A percentile compares a stretch with the other conserved stretches of the same genome.
Conservation (phyloP, 2,113 vertebrate species). For the Cynoglossus semilaevis region DNA sequence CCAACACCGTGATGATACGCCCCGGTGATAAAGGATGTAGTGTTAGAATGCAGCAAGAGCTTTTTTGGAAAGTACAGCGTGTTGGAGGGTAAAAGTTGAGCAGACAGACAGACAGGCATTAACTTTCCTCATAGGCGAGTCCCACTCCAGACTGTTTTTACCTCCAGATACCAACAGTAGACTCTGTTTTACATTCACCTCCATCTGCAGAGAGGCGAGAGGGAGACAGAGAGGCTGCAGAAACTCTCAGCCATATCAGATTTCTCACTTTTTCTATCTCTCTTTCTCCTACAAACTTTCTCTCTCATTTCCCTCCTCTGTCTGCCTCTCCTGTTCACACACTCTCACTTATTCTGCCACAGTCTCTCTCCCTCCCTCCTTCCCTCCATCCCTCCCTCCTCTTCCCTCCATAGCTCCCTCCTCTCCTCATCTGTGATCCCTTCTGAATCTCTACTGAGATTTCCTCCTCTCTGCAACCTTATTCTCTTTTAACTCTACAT, state of each 20-base stretch:
- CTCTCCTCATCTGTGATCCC: conserved; percentile 62
- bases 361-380: conserved; percentile 28
- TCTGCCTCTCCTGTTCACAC: conserved; percentile 52
- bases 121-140: conserved; percentile 65
- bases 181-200: conserved; percentile 79
- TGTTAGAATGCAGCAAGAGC: conserved; percentile 66
- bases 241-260: conserved; percentile 74
- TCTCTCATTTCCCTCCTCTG: conserved; percentile 57
- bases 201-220: conserved; percentile 68
- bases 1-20: conserved; percentile 27
- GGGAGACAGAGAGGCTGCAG: conserved; percentile 37
- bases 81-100: conserved; percentile 61
- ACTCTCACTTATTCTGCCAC: conserved; percentile 52
- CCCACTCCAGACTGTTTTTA: conserved; percentile 74
- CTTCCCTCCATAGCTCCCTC: conserved; percentile 14
- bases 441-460: conserved; percentile 67
- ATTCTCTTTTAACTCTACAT: conserved; percentile 74
- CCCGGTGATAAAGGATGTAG: conserved; percentile 54
- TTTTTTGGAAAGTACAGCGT: conserved; percentile 60
- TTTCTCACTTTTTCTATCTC: conserved; percentile 72
- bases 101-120: conserved; percentile 64
- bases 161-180: conserved; percentile 73
- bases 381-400: conserved; percentile 4
- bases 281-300: conserved; percentile 63
- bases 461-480: conserved; percentile 68